These are phyloP conservation scores for Macrobrachium nipponense DNA, from an alignment of 1,140 invertebrate genomes.

Conservation along the genomic window DNA sequence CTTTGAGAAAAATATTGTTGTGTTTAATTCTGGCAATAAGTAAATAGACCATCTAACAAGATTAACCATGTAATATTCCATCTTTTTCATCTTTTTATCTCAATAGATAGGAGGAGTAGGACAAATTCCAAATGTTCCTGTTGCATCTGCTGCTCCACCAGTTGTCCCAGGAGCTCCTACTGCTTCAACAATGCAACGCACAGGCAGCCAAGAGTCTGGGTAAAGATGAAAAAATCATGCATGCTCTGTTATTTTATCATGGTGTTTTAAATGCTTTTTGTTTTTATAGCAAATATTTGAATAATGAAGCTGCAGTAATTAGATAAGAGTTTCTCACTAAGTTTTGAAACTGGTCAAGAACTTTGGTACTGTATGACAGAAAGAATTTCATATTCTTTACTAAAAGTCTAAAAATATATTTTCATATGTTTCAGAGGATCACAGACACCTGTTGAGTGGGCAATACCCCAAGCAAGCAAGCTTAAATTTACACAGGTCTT, in stretches of 20 bases:
- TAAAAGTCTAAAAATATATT: background rate
- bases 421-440: conserved; percentile 22
- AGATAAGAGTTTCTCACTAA: too few species aligned
- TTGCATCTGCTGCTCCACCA: conserved; percentile 36
- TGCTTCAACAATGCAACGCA: conserved; percentile 46
- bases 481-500: conserved; percentile 72
- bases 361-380: too few species aligned
- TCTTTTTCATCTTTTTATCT: conserved; percentile 1
- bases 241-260: background rate
- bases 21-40: too few species aligned
- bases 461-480: conserved; percentile 70
- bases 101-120: conserved; percentile 11
- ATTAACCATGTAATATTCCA: background rate
- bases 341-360: too few species aligned
- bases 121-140: conserved; percentile 20
- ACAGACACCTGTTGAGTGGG: conserved; percentile 67
- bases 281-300: too few species aligned
- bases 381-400: too few species aligned
- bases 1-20: too few species aligned
- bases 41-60: too few species aligned
- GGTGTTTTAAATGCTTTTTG: background rate
- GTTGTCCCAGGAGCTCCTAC: conserved; percentile 31
- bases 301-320: too few species aligned
- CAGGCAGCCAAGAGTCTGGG: conserved; percentile 59
- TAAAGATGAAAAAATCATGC: conserved; percentile 2